Evolutionary conservation across 2,113 vertebrate genomes (phyloP).

Genomic region (Myiagra hebetior): DNA sequence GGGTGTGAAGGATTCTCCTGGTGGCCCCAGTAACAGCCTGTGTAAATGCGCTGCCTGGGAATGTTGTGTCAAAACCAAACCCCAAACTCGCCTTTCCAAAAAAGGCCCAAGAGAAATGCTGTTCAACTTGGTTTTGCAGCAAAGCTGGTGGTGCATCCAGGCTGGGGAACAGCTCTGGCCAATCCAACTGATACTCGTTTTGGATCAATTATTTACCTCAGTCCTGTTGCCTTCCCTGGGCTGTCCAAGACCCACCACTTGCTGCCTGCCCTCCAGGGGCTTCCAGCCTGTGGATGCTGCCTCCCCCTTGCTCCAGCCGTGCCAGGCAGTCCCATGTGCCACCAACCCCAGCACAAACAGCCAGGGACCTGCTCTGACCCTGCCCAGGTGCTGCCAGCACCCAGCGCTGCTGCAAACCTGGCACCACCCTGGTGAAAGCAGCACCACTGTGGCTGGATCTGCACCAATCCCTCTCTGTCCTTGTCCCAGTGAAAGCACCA

Average conservation of each 20-base stretch:
- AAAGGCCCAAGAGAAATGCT: not conserved
- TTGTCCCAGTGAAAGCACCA: not conserved
- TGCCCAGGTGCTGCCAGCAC: not conserved
- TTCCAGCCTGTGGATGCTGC: not conserved
- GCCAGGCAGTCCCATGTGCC: not conserved
- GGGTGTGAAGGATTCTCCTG: not conserved
- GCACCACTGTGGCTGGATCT: accelerated
- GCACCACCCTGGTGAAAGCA: no score
- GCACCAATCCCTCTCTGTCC: not conserved
- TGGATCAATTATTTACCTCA: not conserved
- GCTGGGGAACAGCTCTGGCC: not conserved
- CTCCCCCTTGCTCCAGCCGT: not conserved
- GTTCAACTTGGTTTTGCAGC: not conserved
- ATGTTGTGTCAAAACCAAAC: not conserved
- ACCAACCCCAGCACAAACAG: accelerated
- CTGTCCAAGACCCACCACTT: not conserved
- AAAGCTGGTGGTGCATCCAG: not conserved
- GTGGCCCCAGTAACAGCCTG: not conserved
- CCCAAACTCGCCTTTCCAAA: not conserved
- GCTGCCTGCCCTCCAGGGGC: not conserved
- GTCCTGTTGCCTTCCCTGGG: not conserved
- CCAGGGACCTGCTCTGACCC: not conserved
- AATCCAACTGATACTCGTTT: not conserved
- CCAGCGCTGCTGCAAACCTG: not conserved
- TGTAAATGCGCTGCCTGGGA: not conserved